These are phyloP conservation scores for Naso thynnoides DNA, from an alignment of 2,797 vertebrate genomes.

Conservation along the genomic window DNA sequence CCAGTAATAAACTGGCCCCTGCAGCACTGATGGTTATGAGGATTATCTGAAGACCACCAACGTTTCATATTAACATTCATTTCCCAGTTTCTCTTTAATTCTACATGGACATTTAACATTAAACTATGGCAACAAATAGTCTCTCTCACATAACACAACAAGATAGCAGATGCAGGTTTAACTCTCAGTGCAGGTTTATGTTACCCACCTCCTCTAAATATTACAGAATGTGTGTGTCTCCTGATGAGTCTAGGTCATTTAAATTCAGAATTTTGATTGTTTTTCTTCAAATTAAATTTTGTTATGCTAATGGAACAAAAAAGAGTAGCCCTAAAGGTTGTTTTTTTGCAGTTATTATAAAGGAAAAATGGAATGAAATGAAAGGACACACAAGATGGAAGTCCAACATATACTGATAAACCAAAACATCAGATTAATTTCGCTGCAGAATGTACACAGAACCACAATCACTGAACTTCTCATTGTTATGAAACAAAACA, in stretches of 20 bases:
- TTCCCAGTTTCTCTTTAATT: not conserved
- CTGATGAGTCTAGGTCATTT: not conserved
- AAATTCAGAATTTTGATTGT: not conserved
- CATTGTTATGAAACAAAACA: slow-evolving; percentile 23
- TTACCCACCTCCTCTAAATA: not conserved
- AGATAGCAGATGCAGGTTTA: not conserved
- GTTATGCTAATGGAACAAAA: not conserved
- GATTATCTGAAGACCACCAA: not conserved
- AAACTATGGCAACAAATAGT: not conserved
- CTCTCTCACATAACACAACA: not conserved
- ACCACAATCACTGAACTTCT: slow-evolving; percentile 2
- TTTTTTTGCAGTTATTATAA: not conserved
- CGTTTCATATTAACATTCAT: not conserved
- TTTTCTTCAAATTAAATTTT: not conserved
- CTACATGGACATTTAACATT: not conserved
- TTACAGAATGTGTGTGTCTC: no score
- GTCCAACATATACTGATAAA: not conserved
- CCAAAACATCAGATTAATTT: not conserved
- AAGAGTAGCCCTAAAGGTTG: not conserved
- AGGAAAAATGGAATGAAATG: not conserved
- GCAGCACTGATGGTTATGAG: not conserved
- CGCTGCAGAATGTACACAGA: slow-evolving; percentile 6
- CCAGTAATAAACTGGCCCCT: not conserved
- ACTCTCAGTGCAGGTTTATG: not conserved
- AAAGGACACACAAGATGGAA: not conserved